Base-by-base conservation (phyloP, 1,140 invertebrate genomes). In the Ceratina calcarata region DNA sequence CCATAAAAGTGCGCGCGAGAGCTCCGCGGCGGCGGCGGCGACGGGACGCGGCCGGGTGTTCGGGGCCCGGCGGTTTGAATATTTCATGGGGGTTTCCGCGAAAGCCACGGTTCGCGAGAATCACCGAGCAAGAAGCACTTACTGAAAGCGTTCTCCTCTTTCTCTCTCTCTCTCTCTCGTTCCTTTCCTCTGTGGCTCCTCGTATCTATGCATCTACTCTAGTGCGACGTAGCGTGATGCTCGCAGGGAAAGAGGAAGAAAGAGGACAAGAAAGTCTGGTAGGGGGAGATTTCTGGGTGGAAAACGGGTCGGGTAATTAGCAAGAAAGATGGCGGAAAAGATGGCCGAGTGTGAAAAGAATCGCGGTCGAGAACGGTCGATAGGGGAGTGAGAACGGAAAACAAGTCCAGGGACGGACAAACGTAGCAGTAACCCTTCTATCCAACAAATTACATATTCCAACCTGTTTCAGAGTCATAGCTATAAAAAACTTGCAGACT, bases 231-330 rank as follows among this genome's bases (percentile, higher is more conserved):
- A 24, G 7, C 37, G 37, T 45, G 37, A 45, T 45, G 37, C 37
- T 10, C 37, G 37, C 3, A 37, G 22, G 13, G 18, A 32, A 18
- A 16, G 32, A 24, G 13, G 10, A 37, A n/a, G 22, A 20, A 60
- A 45, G 61, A 57, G n/a, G 67, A 20, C 18, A 66, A 18, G 32
- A 58, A 22, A 58, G 7, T 7, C 37, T 22, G 57, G 45, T 6
- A 18, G 62, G 49, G 24, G 60, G 45, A 53, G 83, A 78, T 83
- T 85, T 77, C 45, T 72, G 72, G 45, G 32, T 53, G 78, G 57
- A 87, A 88, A 88, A 83, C 81, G 82, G 81, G 82, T 87, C 76
- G 83, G 82, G 80, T 90, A 89, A 90, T 90, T 90, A 90, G 85
- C 83, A 77, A 86, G 84, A 79, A 90, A 87, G 84, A 88, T 87